Conservation (phyloP, 2,888 invertebrate species). For the Calameuta idolon region DNA sequence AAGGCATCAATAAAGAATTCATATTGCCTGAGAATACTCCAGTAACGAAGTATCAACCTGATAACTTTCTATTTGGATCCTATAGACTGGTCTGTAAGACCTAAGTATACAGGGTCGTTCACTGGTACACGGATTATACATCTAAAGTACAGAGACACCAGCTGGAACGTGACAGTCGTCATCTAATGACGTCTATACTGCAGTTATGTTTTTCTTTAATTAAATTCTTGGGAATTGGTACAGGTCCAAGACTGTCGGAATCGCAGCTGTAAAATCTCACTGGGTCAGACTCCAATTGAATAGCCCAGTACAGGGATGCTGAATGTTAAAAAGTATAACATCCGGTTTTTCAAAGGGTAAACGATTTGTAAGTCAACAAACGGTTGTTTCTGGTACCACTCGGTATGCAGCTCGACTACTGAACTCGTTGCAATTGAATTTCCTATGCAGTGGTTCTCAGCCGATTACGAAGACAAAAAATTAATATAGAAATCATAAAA, state of each 20-base stretch:
- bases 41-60: not conserved
- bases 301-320: not conserved
- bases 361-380: not conserved
- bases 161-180: not conserved
- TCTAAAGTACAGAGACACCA: not conserved
- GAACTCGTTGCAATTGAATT: not conserved
- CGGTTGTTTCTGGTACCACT: not conserved
- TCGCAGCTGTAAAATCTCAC: not conserved
- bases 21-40: not conserved
- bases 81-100: not conserved
- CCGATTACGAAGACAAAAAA: not conserved
- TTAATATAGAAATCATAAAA: not conserved
- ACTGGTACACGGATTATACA: not conserved
- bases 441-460: not conserved
- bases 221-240: not conserved
- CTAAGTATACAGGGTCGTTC: not conserved
- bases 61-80: not conserved
- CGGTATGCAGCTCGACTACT: not conserved
- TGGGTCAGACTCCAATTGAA: not conserved
- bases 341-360: not conserved
- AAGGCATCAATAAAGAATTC: not conserved
- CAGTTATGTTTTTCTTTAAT: not conserved
- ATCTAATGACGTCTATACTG: not conserved
- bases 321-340: not conserved
- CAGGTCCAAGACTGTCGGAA: not conserved